A percentile compares a stretch with the other conserved stretches of the same genome.
Evolutionary conservation across 2,797 vertebrate species (phyloP).

Genomic region (Denticeps clupeoides): DNA sequence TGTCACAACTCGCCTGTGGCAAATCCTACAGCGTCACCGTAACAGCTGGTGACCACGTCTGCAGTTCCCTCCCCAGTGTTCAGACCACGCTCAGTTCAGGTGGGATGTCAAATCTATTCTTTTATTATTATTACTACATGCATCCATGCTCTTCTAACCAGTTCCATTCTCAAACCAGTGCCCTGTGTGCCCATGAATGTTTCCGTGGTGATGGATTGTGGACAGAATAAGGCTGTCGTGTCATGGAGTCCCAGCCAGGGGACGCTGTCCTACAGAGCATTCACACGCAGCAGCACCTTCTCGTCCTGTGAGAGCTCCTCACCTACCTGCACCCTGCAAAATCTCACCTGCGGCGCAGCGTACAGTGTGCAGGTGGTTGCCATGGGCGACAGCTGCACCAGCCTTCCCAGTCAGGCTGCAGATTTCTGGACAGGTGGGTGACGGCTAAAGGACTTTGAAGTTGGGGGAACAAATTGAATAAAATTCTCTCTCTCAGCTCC

Average conservation of each 20-base stretch:
- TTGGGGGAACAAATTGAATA: no score
- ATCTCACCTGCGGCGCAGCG: constrained; percentile 46
- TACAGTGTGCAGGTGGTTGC: constrained; percentile 53
- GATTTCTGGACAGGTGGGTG: constrained; percentile 52
- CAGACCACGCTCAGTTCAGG: constrained; percentile 46
- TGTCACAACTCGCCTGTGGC: constrained; percentile 52
- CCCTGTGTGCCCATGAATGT: constrained; percentile 58
- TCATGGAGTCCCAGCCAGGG: constrained; percentile 52
- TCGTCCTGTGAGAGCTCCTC: constrained; percentile 33
- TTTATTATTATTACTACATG: background rate
- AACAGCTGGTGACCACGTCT: constrained; percentile 40
- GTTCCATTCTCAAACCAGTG: no score
- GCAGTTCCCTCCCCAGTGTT: constrained; percentile 47
- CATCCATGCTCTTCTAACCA: background rate
- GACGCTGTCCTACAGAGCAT: constrained; percentile 44
- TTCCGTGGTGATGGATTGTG: constrained; percentile 39
- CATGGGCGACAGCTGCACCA: constrained; percentile 46
- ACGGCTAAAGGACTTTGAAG: no score
- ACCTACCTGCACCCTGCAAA: constrained; percentile 37
- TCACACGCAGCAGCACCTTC: constrained; percentile 21
- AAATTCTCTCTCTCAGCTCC: constrained; percentile 38
- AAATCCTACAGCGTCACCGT: constrained; percentile 53
- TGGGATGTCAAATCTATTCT: constrained; percentile 29
- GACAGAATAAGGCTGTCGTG: constrained; percentile 38
- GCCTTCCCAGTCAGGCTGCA: constrained; percentile 45